A percentile compares a stretch with the other conserved stretches of the same genome.
Evolutionary conservation across 2,888 invertebrate genomes (phyloP).

Genomic region (Pyrrhia umbra): DNA sequence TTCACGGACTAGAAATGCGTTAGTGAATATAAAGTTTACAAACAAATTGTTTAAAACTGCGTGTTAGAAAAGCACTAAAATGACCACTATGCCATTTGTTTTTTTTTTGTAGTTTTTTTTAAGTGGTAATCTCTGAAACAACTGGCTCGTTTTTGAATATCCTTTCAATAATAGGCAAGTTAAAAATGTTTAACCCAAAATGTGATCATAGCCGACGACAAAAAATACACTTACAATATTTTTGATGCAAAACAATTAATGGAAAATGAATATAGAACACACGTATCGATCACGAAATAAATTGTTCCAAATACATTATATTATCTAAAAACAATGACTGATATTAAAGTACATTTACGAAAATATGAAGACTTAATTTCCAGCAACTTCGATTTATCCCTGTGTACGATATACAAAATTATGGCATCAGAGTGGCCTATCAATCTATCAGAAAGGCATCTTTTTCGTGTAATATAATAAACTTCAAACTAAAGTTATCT

Average conservation of each 20-base stretch:
- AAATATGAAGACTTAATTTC: constrained; percentile 2
- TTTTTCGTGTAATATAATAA: not conserved
- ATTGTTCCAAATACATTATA: not conserved
- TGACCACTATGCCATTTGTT: too few relatives aligned
- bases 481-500: too few relatives aligned
- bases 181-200: too few relatives aligned
- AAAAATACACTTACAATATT: too few relatives aligned
- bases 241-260: not conserved
- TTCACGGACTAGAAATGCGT: constrained; percentile 1
- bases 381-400: not conserved
- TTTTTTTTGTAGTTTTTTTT: too few relatives aligned
- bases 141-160: too few relatives aligned
- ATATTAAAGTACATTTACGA: not conserved
- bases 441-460: not conserved
- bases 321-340: not conserved
- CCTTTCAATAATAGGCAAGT: too few relatives aligned
- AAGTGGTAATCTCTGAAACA: too few relatives aligned
- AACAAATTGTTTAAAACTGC: not conserved
- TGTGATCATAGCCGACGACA: too few relatives aligned
- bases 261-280: not conserved
- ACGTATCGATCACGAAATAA: not conserved
- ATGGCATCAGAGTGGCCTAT: too few relatives aligned
- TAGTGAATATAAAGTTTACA: not conserved
- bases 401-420: not conserved
- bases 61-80: too few relatives aligned